Percentiles rank a stretch among this genome's conserved stretches.
Evolutionary conservation across 2,113 vertebrate genomes (phyloP).

Genomic region (Marmota monax): DNA sequence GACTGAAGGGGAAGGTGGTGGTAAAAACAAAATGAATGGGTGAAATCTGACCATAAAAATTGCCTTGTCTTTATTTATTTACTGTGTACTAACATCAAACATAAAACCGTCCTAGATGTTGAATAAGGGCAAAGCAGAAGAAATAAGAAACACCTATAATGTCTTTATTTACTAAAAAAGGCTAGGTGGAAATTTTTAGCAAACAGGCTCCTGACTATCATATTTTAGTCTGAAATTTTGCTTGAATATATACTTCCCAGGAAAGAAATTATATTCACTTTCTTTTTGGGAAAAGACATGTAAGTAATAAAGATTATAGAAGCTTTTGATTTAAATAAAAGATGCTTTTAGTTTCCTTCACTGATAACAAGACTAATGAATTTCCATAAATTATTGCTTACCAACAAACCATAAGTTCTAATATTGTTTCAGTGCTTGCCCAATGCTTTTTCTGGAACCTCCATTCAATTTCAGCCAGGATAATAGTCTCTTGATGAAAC

Average conservation of each 20-base stretch:
- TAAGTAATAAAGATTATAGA: conserved; percentile 1
- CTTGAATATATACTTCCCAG: conserved; percentile 15
- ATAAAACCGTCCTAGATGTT: conserved; percentile 38
- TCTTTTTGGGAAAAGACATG: conserved; percentile 18
- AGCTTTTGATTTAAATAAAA: neutral
- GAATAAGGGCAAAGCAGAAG: neutral
- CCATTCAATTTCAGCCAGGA: neutral
- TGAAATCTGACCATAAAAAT: neutral
- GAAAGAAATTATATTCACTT: conserved; percentile 47
- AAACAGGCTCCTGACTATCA: conserved; percentile 43
- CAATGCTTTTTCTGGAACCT: neutral
- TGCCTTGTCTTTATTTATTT: neutral
- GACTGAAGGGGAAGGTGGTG: neutral
- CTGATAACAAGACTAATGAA: neutral
- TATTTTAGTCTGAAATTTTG: conserved; percentile 42
- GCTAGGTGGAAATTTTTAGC: neutral
- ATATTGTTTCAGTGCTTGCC: neutral
- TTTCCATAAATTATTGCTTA: neutral
- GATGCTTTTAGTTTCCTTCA: neutral
- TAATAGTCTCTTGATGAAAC: neutral
- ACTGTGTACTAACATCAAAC: neutral
- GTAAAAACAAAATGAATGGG: neutral
- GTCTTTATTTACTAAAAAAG: conserved; percentile 2
- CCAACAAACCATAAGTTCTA: neutral
- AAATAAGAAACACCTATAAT: conserved; percentile 24